Base-by-base conservation (phyloP, 2,888 invertebrate genomes). In the Hesperia comma region DNA sequence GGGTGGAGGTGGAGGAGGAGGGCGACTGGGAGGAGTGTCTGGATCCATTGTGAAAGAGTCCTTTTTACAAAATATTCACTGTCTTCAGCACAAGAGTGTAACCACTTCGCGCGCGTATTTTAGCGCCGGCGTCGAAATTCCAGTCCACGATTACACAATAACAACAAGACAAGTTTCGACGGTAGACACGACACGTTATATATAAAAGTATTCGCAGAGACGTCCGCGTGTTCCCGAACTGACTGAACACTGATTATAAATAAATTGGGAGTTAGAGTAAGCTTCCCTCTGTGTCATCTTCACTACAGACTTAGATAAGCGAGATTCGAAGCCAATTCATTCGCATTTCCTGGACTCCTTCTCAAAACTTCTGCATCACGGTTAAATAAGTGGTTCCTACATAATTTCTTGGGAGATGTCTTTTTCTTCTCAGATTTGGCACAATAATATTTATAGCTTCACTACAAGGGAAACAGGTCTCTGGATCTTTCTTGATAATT, bases 181-280 rank as follows among this genome's bases (percentile, higher is more conserved):
- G 56, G 51, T 53, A 67, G 53, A 67, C 55, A 62, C 51, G 67
- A 62, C 61, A 57, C 61, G 53, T 72, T 72, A 72, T 55, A 60
- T 70, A 67, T 68, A 68, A 70, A 69, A 70, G 67, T 69, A 40
- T 68, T 26, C 33, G 63, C 64, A 62, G 69, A 82, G 79, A 83
- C 89, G 88, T 86, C 81, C 86, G 82, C 83, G 80, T 78, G 76
- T 75, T 77, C 74, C 69, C 75, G 81, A 69, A 73, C 80, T 81
- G 82, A 78, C 84, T 89, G 88, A 86, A 88, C 86, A 88, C 85
- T 87, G 87, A 83, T 87, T 92, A 92, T 88, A 91, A 92, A 92
- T 92, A 92, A 80, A 86, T 79, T 83, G 75, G 79, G 78, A 77
- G 79, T 77, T 74, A 76, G 77, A 49, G 67, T 64, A 61, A 61